Percentiles rank a stretch among this genome's conserved stretches.
Evolutionary conservation across 1,140 invertebrate species (phyloP).

Genomic region (Orchesella cincta): DNA sequence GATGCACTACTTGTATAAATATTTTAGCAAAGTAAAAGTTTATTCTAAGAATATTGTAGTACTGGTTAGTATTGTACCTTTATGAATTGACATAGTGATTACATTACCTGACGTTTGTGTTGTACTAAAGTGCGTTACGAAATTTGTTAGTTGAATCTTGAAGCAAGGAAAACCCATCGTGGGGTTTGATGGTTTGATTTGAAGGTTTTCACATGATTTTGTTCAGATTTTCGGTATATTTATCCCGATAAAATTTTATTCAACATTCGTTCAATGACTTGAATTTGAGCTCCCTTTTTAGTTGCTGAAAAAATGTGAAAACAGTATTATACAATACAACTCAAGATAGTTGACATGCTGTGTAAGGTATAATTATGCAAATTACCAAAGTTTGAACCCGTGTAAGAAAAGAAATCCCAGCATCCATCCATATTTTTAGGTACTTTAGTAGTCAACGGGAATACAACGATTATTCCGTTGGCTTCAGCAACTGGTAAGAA

Average conservation of each 20-base stretch:
- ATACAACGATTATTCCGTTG: slow-evolving; percentile 38
- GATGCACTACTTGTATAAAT: no score
- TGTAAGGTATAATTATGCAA: not conserved
- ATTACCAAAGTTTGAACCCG: slow-evolving; percentile 38
- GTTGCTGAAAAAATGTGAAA: slow-evolving; percentile 40
- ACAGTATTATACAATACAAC: not conserved
- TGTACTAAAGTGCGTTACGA: no score
- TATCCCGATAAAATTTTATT: slow-evolving; percentile 20
- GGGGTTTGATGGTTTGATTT: no score
- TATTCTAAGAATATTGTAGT: no score
- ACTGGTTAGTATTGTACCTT: no score
- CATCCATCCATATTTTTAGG: slow-evolving; percentile 39
- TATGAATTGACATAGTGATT: no score
- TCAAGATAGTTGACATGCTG: not conserved
- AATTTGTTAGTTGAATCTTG: no score
- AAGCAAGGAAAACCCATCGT: no score
- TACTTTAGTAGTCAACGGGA: slow-evolving; percentile 40
- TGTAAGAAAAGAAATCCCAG: slow-evolving; percentile 48
- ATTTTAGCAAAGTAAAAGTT: no score
- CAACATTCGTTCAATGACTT: slow-evolving; percentile 36
- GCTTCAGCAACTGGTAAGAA: slow-evolving; percentile 40
- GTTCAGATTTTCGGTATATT: not conserved
- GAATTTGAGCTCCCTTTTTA: slow-evolving; percentile 40
- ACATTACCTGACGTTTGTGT: no score
- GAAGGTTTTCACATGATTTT: no score